Conservation (phyloP, 2,113 vertebrate genomes). For the Corythornis cristatus region DNA sequence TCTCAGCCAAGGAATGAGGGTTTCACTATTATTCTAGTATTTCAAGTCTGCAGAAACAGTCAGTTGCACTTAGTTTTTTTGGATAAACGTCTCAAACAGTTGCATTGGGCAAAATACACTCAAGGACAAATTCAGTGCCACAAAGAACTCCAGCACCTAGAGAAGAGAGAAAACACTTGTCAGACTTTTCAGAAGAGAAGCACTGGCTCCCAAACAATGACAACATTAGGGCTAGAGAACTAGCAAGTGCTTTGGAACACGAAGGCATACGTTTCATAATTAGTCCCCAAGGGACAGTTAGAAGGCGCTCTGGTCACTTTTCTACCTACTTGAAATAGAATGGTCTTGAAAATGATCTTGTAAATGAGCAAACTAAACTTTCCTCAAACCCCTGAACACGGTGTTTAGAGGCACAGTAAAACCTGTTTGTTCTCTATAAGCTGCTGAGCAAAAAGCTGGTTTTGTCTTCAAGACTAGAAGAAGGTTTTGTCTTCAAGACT, state of each 20-base stretch:
- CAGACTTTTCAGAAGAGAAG: background rate
- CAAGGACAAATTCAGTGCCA: slow-evolving; percentile 28
- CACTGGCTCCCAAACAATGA: background rate
- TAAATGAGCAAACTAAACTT: background rate
- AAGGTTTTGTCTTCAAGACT: background rate
- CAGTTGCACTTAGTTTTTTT: slow-evolving; percentile 30
- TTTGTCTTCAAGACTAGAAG: background rate
- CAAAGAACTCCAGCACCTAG: slow-evolving; percentile 43
- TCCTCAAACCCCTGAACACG: background rate
- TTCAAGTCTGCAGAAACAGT: slow-evolving; percentile 43
- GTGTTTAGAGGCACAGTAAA: background rate
- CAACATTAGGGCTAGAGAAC: background rate
- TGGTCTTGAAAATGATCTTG: background rate
- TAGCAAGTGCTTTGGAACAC: background rate
- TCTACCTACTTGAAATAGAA: background rate
- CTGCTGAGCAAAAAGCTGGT: background rate
- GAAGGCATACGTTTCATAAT: background rate
- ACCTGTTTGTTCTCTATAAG: background rate
- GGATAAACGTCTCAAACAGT: slow-evolving; percentile 2
- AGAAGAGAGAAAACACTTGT: background rate
- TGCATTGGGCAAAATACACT: slow-evolving; percentile 9
- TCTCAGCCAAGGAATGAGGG: background rate
- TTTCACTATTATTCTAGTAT: background rate
- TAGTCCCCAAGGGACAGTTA: background rate
- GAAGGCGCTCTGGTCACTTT: background rate